Conservation (phyloP, 37 sponge, comb jelly and placozoan species). For the Theonella swinhoei region DNA sequence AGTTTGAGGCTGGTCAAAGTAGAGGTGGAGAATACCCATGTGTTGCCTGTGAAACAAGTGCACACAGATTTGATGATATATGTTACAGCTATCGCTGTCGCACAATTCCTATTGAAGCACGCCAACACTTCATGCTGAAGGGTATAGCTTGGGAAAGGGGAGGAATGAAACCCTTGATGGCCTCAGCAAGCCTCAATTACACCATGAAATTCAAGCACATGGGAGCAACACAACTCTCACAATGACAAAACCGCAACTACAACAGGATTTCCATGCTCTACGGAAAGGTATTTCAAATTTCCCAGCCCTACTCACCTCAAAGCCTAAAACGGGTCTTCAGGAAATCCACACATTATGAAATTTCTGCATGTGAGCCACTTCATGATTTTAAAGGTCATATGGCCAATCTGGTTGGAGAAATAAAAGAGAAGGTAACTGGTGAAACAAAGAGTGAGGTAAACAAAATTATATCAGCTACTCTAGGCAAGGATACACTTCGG, state of each 20-base stretch:
- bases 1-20: conserved; percentile 10
- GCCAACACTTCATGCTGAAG: neutral
- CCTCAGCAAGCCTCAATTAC: too few species aligned
- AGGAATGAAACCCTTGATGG: neutral
- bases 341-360: too few species aligned
- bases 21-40: neutral
- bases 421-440: too few species aligned
- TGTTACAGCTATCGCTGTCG: too few species aligned
- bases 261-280: neutral
- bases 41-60: neutral
- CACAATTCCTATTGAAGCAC: neutral
- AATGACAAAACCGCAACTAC: neutral
- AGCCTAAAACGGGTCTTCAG: too few species aligned
- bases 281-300: neutral
- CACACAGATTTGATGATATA: neutral
- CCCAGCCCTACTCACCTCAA: neutral
- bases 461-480: neutral
- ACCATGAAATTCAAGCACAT: too few species aligned
- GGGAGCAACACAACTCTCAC: too few species aligned
- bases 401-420: neutral
- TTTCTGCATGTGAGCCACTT: neutral
- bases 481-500: neutral
- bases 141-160: neutral
- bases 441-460: neutral
- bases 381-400: neutral